Conservation (phyloP, 2,797 vertebrate genomes). For the Platyrinchus mystaceus region DNA sequence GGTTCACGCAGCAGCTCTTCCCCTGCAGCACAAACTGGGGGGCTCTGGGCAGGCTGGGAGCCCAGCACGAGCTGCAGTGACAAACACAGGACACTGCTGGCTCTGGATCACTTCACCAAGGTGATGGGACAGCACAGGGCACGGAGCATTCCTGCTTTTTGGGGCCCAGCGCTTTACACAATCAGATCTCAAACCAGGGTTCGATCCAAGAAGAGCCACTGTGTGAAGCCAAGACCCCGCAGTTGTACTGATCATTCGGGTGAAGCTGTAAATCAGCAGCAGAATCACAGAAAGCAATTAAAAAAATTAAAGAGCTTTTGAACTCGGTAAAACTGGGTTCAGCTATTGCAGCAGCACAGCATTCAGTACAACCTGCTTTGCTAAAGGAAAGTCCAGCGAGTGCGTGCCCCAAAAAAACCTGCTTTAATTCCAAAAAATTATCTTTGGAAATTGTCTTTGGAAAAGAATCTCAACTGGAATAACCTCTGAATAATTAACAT, state of each 20-base stretch:
- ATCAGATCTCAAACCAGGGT: background rate
- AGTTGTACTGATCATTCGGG: background rate
- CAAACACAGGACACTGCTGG: background rate
- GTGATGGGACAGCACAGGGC: background rate
- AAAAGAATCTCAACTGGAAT: background rate
- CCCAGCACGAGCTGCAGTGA: background rate
- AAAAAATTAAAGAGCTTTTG: background rate
- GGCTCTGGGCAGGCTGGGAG: background rate
- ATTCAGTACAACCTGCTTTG: background rate
- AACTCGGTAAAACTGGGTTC: background rate
- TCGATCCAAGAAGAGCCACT: background rate
- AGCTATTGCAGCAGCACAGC: background rate
- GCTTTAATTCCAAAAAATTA: background rate
- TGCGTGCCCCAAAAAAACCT: background rate
- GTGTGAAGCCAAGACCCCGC: slow-evolving; percentile 32
- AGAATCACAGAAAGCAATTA: background rate
- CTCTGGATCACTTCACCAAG: accelerated
- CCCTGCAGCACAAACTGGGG: accelerated
- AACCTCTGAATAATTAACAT: background rate
- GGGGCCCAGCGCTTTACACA: background rate
- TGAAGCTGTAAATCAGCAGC: background rate
- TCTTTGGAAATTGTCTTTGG: background rate
- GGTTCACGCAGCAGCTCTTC: background rate
- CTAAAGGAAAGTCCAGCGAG: slow-evolving; percentile 41
- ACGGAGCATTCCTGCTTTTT: background rate